Percentiles rank a stretch among this genome's conserved stretches.
Evolutionary conservation across 2,888 invertebrate species (phyloP).

Genomic region (Drosophila ezoana): DNA sequence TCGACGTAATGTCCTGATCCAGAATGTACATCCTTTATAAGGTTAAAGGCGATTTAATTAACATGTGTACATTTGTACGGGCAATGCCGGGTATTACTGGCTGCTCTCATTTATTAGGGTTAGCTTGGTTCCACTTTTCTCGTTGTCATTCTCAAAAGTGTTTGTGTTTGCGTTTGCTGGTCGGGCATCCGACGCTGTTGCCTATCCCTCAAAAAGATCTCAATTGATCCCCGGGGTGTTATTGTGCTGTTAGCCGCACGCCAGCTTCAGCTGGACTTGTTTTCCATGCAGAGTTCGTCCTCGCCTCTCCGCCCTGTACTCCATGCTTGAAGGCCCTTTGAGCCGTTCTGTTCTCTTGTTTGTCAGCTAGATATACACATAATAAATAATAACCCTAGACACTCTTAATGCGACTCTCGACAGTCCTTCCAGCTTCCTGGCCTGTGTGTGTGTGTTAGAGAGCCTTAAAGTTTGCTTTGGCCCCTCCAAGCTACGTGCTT

Average conservation of each 20-base stretch:
- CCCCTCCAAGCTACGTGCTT: slow-evolving; percentile 55
- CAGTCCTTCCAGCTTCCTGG: slow-evolving; percentile 12
- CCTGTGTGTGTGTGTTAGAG: slow-evolving; percentile 3
- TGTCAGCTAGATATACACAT: slow-evolving; percentile 66
- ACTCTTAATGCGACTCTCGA: slow-evolving; percentile 52
- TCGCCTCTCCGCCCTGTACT: slow-evolving; percentile 11
- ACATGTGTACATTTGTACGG: neutral
- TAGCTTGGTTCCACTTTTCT: slow-evolving; percentile 12
- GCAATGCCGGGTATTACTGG: neutral
- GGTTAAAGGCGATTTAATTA: too few species aligned
- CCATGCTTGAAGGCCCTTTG: slow-evolving; percentile 38
- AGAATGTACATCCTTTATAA: too few species aligned
- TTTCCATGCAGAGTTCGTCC: slow-evolving; percentile 13
- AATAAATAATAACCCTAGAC: slow-evolving; percentile 76
- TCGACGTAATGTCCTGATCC: too few species aligned
- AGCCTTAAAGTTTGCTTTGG: too few species aligned
- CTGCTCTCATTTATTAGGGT: neutral
- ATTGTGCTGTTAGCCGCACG: slow-evolving; percentile 76
- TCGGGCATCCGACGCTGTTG: slow-evolving; percentile 20
- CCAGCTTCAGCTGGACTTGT: slow-evolving; percentile 40
- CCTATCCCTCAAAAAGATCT: slow-evolving; percentile 69
- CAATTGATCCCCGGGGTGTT: slow-evolving; percentile 80
- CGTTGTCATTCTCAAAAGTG: slow-evolving; percentile 17
- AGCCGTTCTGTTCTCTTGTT: slow-evolving; percentile 48
- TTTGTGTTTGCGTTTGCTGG: slow-evolving; percentile 19